Conservation (phyloP, 2,797 vertebrate genomes). For the Hirundo rustica region DNA sequence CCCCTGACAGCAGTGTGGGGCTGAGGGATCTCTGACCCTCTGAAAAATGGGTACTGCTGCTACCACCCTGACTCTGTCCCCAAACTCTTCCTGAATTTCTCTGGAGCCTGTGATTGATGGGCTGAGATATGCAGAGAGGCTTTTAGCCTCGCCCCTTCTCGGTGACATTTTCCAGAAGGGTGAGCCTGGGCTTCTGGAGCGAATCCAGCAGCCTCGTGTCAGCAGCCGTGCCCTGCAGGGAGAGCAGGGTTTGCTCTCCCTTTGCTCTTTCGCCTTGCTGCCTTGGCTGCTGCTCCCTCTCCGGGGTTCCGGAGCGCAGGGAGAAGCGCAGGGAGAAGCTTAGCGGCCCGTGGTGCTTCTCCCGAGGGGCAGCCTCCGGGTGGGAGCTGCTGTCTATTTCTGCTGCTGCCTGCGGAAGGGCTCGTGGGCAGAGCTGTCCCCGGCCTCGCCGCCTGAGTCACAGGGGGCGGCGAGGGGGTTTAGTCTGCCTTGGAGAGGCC, state of each 20-base stretch:
- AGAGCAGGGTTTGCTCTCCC: not conserved
- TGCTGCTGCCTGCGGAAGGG: not conserved
- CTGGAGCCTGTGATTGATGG: rapidly evolving
- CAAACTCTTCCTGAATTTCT: not conserved
- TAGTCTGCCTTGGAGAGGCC: not conserved
- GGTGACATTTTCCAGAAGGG: not conserved
- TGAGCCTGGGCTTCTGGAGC: not conserved
- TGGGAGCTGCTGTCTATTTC: constrained; percentile 16
- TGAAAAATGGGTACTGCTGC: not conserved
- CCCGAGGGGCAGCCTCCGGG: not conserved
- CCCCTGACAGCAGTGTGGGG: not conserved
- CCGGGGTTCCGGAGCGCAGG: rapidly evolving
- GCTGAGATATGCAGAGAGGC: not conserved
- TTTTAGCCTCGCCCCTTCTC: not conserved
- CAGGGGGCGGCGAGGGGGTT: not conserved
- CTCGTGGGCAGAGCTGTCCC: not conserved
- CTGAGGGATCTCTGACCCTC: not conserved
- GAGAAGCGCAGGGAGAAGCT: constrained; percentile 4
- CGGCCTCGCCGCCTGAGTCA: not conserved
- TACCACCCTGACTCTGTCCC: not conserved
- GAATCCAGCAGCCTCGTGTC: not conserved
- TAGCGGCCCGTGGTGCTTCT: not conserved
- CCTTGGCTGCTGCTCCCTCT: not conserved
- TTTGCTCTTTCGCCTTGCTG: not conserved
- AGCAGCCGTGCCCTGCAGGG: not conserved